A percentile compares a stretch with the other conserved stretches of the same genome.
These are phyloP conservation scores for Drosophila trapezifrons DNA, from an alignment of 1,140 invertebrate species.

Conservation along the genomic window DNA sequence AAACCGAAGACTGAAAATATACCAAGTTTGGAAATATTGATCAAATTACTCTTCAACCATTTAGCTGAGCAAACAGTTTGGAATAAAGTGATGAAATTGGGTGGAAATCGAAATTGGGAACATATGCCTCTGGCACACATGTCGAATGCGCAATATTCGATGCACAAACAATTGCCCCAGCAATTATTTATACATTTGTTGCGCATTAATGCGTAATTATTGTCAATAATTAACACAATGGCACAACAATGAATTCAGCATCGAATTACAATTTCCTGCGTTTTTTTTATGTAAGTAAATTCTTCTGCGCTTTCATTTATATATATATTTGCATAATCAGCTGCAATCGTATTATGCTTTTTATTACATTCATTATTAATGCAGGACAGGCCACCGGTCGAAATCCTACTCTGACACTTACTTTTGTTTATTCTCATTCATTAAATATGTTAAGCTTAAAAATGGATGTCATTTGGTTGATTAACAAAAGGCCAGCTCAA, in stretches of 20 bases:
- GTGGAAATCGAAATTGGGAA: slow-evolving; percentile 3
- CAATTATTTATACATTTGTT: slow-evolving; percentile 52
- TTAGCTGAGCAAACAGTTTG: slow-evolving; percentile 24
- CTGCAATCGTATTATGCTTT: slow-evolving; percentile 29
- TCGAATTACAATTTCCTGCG: slow-evolving; percentile 34
- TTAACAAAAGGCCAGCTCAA: slow-evolving; percentile 50
- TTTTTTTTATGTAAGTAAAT: slow-evolving; percentile 15
- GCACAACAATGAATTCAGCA: slow-evolving; percentile 43
- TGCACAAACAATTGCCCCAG: slow-evolving; percentile 16
- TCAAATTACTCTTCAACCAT: slow-evolving; percentile 11
- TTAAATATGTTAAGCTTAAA: slow-evolving; percentile 65
- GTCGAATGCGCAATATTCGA: slow-evolving; percentile 20
- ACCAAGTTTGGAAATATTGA: slow-evolving; percentile 2
- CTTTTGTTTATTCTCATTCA: slow-evolving; percentile 44
- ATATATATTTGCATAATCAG: slow-evolving; percentile 40
- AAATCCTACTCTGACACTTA: slow-evolving; percentile 24
- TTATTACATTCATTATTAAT: slow-evolving; percentile 38
- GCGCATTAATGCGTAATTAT: slow-evolving; percentile 58
- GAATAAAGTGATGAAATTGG: slow-evolving; percentile 15
- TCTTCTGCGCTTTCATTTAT: slow-evolving; percentile 4
- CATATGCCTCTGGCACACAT: slow-evolving; percentile 21
- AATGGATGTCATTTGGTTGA: slow-evolving; percentile 64
- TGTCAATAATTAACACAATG: slow-evolving; percentile 52
- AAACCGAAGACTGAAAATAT: slow-evolving; percentile 4
- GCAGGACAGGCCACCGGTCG: background rate